Evolutionary conservation across 2,113 vertebrate species (phyloP).

Genomic region (Anser brachyrhynchus): DNA sequence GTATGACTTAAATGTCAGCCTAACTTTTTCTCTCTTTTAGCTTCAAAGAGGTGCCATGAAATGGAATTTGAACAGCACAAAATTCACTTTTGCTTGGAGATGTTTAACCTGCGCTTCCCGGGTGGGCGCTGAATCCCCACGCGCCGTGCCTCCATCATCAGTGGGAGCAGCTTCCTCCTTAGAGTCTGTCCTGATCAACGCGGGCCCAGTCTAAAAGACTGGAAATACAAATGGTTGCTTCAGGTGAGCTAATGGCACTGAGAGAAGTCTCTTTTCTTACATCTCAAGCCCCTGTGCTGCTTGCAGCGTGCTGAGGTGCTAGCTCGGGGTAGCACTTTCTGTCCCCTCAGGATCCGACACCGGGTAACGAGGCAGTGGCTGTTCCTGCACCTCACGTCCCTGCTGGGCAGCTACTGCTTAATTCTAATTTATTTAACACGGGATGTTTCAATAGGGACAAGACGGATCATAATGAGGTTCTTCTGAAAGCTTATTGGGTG

Average conservation of each 20-base stretch:
- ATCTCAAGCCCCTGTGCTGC: conserved; percentile 24
- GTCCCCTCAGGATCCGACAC: neutral
- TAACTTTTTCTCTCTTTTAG: conserved; percentile 27
- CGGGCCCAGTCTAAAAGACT: neutral
- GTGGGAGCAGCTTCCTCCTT: neutral
- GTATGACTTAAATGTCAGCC: conserved; percentile 31
- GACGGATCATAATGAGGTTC: neutral
- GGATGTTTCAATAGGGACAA: neutral
- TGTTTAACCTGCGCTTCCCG: neutral
- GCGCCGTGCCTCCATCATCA: neutral
- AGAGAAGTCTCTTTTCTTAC: neutral
- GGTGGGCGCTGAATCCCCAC: neutral
- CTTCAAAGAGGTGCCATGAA: conserved; percentile 40
- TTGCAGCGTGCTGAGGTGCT: conserved; percentile 35
- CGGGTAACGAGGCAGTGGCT: neutral
- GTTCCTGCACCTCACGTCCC: neutral
- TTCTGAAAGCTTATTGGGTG: neutral
- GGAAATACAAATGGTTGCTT: conserved; percentile 19
- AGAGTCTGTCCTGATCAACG: neutral
- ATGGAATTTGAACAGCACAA: conserved; percentile 39
- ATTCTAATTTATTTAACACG: neutral
- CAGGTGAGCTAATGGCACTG: conserved; percentile 45
- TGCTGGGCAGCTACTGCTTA: neutral
- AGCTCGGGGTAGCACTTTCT: conserved; percentile 21
- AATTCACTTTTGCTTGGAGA: neutral